Conservation (phyloP, 2,113 vertebrate species). For the Centropristis striata region DNA sequence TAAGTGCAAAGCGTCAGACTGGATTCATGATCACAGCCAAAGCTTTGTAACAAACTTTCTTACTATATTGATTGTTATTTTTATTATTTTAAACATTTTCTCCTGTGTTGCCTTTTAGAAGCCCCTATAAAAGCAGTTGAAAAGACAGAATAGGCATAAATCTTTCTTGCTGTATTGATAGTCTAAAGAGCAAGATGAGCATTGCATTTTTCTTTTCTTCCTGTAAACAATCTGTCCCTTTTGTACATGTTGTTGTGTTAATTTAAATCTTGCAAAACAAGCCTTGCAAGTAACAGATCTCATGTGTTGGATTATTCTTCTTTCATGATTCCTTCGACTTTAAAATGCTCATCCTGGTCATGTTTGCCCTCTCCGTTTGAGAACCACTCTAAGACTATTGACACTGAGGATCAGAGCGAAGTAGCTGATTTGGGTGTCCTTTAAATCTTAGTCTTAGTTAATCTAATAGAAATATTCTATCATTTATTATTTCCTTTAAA, state of each 20-base stretch:
- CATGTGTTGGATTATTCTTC: not conserved
- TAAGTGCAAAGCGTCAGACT: no score
- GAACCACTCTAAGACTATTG: not conserved
- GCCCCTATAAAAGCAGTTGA: no score
- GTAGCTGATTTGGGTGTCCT: not conserved
- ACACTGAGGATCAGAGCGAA: not conserved
- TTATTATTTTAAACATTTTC: no score
- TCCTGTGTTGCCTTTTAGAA: no score
- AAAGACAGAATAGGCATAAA: not conserved
- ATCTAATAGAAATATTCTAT: not conserved
- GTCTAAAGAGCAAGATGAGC: not conserved
- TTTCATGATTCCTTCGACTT: not conserved
- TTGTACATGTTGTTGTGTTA: not conserved
- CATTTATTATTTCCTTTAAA: slow-evolving; percentile 36
- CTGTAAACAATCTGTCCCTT: not conserved
- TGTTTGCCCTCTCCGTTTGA: not conserved
- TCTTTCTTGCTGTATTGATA: not conserved
- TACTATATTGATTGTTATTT: no score
- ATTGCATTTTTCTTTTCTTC: not conserved
- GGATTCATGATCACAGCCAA: no score
- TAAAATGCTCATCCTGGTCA: not conserved
- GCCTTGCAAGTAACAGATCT: not conserved
- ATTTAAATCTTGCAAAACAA: not conserved
- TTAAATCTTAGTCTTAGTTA: no score
- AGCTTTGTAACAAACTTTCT: no score